These are phyloP conservation scores for Campylomormyrus tamandua DNA, from an alignment of 2,113 vertebrate genomes.

Conservation along the genomic window DNA sequence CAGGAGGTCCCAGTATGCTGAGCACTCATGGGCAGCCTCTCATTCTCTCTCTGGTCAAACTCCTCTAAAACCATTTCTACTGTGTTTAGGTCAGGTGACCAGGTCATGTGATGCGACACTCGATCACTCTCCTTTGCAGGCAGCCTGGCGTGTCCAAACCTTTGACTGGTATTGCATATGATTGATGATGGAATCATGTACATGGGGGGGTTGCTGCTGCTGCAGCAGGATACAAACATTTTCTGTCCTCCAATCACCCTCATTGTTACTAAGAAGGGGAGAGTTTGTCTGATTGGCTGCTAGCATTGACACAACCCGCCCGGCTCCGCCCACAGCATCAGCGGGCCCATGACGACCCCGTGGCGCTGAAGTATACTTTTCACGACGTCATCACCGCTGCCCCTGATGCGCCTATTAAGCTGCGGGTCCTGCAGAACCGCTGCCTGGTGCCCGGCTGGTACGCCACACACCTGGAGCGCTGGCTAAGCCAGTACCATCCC, in stretches of 20 bases:
- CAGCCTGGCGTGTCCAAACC: neutral
- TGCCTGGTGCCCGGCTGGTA: constrained; percentile 92
- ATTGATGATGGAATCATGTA: neutral
- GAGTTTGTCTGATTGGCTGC: neutral
- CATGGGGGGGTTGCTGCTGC: neutral
- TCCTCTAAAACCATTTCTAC: neutral
- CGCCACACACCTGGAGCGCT: constrained; percentile 82
- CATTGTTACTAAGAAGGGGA: neutral
- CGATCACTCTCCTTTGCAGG: neutral
- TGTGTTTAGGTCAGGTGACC: neutral
- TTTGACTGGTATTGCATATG: neutral
- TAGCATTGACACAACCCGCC: neutral
- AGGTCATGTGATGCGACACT: neutral
- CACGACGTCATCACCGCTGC: constrained; percentile 83
- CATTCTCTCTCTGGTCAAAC: neutral
- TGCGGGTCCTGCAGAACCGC: constrained; percentile 83
- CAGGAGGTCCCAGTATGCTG: neutral
- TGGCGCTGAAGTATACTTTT: constrained; percentile 90
- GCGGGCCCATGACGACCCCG: constrained; percentile 82
- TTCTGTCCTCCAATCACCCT: neutral
- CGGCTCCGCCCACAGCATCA: constrained; percentile 72
- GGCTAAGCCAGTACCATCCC: constrained; percentile 76
- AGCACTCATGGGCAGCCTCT: neutral
- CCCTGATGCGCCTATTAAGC: constrained; percentile 62
- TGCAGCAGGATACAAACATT: neutral